phyloP scores from a whole-genome alignment of 2,113 vertebrate genomes.

The Anguilla japonica region DNA sequence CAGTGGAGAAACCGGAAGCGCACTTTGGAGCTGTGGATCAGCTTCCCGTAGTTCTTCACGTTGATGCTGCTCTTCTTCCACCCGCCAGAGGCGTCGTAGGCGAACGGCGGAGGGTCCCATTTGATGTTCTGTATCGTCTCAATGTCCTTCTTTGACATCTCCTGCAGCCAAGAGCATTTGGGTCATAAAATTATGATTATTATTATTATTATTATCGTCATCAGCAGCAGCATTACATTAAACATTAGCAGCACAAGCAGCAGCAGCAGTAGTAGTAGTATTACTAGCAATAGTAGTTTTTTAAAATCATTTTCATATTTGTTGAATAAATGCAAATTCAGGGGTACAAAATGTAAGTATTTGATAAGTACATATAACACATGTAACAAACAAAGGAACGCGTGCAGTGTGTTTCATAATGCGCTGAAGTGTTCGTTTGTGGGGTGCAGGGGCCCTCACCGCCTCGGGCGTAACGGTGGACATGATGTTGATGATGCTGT shows the following conservation, averaged over 20 bases:
- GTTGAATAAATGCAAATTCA: too few relatives aligned
- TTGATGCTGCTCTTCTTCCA: constrained; percentile 80
- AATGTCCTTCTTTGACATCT: constrained; percentile 72
- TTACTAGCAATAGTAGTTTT: too few relatives aligned
- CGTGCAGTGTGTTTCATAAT: too few relatives aligned
- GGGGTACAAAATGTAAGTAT: too few relatives aligned
- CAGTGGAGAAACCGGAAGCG: constrained; percentile 86
- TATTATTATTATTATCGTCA: neutral
- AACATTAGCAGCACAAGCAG: too few relatives aligned
- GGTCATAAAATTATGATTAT: neutral
- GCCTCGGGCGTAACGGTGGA: constrained; percentile 71
- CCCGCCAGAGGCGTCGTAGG: constrained; percentile 65
- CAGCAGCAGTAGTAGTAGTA: too few relatives aligned
- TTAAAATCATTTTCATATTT: too few relatives aligned
- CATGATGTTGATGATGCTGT: constrained; percentile 78
- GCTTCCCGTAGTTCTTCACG: constrained; percentile 84
- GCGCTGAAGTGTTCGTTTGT: neutral
- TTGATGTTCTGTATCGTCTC: constrained; percentile 74
- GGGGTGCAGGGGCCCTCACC: constrained; percentile 47
- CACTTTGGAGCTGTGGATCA: constrained; percentile 91
- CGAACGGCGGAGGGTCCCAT: constrained; percentile 69
- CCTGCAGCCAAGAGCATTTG: constrained; percentile 50
- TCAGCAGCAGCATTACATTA: neutral
- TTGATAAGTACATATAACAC: too few relatives aligned
- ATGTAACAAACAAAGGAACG: too few relatives aligned